Evolutionary conservation across 2,113 vertebrate genomes (phyloP), one percentile per base, ranked within the genome.

Genomic region (Leptodactylus fuscus): DNA sequence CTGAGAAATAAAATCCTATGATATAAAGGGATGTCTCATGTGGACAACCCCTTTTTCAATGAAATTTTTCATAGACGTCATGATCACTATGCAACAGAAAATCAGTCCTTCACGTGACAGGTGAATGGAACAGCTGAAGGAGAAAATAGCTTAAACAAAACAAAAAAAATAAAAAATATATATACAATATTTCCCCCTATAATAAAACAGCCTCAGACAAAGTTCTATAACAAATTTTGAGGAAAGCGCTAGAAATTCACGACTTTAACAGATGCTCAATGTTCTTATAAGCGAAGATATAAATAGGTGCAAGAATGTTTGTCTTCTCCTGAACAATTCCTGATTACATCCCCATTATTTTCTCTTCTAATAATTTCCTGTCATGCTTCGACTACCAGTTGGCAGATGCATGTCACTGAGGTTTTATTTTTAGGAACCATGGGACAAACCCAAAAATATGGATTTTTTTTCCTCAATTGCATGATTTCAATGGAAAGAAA

Each of bases 331-430:
- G 65, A 69, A 69, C 32, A 69, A 69, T 69, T 69, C 65, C 65
- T 69, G 65, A 69, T 69, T 69, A 69, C 65, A 69, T 38, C 32
- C 65, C 34, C 9, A 69, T 69, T 69, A 69, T 69, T 69, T 67
- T 69, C 34, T 36, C 27, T 69, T 69, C 16, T 69, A 69, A 69
- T 69, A 69, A 69, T 69, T 69, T 69, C 32, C 65, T 38, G 65
- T 38, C 65, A 69, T 69, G 65, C 65, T 36, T 8, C 18, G 29
- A 69, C 65, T 69, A 24, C 65, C 34, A 69, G 18, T 69, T 69
- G 65, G 65, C 65, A 69, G 18, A 36, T 22, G 16, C 15, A 22
- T 69, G 65, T 69, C 65, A 69, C 15, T 8, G 18, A 22, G 34
- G 65, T 10, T 69, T 69, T 38, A 69, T 69, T 38, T 36, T 69